These are phyloP conservation scores for Tetrax tetrax DNA, from an alignment of 2,113 vertebrate genomes.

Conservation along the genomic window DNA sequence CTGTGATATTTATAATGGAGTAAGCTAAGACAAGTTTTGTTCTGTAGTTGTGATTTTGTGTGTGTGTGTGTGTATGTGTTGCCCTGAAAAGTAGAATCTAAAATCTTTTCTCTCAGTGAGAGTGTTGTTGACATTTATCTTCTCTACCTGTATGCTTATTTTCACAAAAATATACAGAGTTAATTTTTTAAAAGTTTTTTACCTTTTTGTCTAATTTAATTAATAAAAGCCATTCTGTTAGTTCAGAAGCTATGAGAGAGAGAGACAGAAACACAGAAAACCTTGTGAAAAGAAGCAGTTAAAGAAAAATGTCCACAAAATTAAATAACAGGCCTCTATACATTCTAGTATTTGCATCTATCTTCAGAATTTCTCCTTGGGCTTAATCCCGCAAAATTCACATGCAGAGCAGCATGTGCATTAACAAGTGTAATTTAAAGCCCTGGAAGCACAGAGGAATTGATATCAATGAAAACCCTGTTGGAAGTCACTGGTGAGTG, in stretches of 20 bases:
- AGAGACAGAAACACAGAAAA: neutral
- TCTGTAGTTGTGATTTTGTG: neutral
- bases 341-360: neutral
- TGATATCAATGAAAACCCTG: neutral
- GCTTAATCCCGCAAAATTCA: neutral
- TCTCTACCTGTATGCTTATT: neutral
- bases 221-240: neutral
- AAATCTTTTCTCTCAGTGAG: neutral
- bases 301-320: neutral
- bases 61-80: neutral
- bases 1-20: neutral
- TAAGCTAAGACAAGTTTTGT: neutral
- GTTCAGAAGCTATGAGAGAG: neutral
- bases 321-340: neutral
- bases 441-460: neutral
- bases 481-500: neutral
- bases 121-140: neutral
- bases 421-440: neutral
- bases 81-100: neutral
- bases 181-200: neutral
- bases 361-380: neutral
- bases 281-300: neutral
- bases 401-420: neutral
- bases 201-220: neutral
- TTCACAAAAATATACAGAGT: neutral